These are phyloP conservation scores for Xylocampa areola DNA, from an alignment of 2,888 invertebrate genomes.

Conservation along the genomic window DNA sequence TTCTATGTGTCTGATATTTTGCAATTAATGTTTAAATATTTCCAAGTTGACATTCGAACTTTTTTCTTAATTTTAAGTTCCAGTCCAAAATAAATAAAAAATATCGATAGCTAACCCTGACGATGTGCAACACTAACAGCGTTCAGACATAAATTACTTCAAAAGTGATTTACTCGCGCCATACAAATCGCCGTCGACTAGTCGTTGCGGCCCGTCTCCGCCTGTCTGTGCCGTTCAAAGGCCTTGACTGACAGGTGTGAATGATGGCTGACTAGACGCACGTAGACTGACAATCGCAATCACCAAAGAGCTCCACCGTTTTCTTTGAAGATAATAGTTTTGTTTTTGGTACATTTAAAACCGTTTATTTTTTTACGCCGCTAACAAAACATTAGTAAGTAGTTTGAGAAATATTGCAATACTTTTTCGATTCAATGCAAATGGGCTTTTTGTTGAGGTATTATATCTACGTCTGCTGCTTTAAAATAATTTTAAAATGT, in stretches of 20 bases:
- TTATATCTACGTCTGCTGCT: slow-evolving; percentile 47
- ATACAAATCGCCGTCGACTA: slow-evolving; percentile 83
- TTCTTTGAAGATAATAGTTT: slow-evolving; percentile 80
- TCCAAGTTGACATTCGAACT: no score
- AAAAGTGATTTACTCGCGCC: slow-evolving; percentile 86
- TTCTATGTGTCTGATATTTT: slow-evolving; percentile 13
- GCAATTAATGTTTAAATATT: no score
- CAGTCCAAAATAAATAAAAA: no score
- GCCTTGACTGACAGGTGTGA: slow-evolving; percentile 83
- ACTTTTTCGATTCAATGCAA: slow-evolving; percentile 56
- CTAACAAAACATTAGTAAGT: slow-evolving; percentile 56
- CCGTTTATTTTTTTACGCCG: slow-evolving; percentile 64
- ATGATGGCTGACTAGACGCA: slow-evolving; percentile 74
- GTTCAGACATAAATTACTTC: slow-evolving; percentile 84
- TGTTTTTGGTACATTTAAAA: slow-evolving; percentile 68
- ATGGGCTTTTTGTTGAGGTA: slow-evolving; percentile 48
- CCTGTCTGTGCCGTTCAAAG: slow-evolving; percentile 72
- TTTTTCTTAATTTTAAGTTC: no score
- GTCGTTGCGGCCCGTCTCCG: slow-evolving; percentile 79
- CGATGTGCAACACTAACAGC: slow-evolving; percentile 72
- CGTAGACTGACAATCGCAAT: slow-evolving; percentile 79
- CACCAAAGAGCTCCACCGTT: slow-evolving; percentile 68
- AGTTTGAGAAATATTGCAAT: slow-evolving; percentile 57
- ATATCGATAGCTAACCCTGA: slow-evolving; percentile 48
- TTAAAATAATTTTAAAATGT: slow-evolving; percentile 59